phyloP scores from a whole-genome alignment of 2,888 invertebrate species.

The Euzophera pinguis region DNA sequence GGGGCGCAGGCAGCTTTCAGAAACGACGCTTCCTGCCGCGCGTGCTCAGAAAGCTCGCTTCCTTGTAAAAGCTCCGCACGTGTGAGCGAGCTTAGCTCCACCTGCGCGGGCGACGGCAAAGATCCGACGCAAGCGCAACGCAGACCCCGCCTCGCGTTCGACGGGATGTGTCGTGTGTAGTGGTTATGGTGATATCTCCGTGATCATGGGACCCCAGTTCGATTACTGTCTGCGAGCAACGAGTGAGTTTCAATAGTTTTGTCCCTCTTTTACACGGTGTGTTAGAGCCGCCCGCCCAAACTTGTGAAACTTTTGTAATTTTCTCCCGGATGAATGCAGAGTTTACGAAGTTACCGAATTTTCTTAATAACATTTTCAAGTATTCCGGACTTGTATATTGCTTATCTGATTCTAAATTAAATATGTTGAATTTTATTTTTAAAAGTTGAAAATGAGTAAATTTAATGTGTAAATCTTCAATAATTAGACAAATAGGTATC shows the following conservation, averaged over 20 bases:
- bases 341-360: neutral
- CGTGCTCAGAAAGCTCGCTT: conserved; percentile 46
- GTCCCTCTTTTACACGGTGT: conserved; percentile 1
- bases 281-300: conserved; percentile 23
- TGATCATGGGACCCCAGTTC: conserved; percentile 71
- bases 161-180: conserved; percentile 71
- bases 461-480: no score
- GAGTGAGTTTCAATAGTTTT: conserved; percentile 51
- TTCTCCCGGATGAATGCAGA: conserved; percentile 16
- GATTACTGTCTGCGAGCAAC: conserved; percentile 73
- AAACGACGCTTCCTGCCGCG: conserved; percentile 51
- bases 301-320: conserved; percentile 35
- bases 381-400: neutral
- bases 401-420: neutral
- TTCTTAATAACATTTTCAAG: neutral
- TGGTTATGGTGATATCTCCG: conserved; percentile 33
- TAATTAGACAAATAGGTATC: no score
- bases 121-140: conserved; percentile 43
- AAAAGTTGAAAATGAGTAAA: no score
- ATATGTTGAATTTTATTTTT: neutral
- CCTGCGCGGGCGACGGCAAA: conserved; percentile 55
- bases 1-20: conserved; percentile 37
- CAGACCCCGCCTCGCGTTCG: conserved; percentile 64
- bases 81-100: conserved; percentile 52
- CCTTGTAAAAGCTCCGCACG: conserved; percentile 66